Conservation (phyloP, 2,113 vertebrate species). For the Psammodynastes pulverulentus region DNA sequence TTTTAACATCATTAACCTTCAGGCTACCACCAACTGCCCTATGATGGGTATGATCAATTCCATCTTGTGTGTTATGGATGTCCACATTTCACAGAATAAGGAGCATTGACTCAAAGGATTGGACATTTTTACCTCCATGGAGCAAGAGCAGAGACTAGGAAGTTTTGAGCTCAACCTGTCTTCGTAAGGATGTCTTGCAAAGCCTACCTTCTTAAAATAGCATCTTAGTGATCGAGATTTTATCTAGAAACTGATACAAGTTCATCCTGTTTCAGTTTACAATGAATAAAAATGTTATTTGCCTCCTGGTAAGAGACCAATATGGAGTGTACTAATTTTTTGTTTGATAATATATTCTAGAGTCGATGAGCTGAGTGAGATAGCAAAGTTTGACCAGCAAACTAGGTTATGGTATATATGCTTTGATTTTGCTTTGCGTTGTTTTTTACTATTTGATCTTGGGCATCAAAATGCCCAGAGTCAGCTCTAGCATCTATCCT, state of each 20-base stretch:
- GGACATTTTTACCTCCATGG: background rate
- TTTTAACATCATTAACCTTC: background rate
- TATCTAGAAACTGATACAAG: background rate
- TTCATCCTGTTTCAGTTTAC: background rate
- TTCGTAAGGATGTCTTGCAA: background rate
- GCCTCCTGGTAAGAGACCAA: background rate
- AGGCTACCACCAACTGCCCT: background rate
- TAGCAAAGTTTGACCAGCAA: background rate
- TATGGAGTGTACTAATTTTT: background rate
- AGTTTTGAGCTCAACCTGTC: background rate
- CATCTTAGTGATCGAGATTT: background rate
- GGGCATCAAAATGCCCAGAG: background rate
- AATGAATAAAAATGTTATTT: background rate
- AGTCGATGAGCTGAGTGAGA: background rate
- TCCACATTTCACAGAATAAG: background rate
- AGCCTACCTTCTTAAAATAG: background rate
- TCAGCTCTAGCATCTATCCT: background rate
- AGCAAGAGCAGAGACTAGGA: background rate
- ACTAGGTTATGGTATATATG: background rate
- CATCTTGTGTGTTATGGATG: background rate
- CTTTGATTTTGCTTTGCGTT: background rate
- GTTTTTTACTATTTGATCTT: background rate
- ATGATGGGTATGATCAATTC: background rate
- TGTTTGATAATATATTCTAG: background rate
- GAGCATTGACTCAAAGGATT: background rate